Base-by-base conservation (phyloP, 2,797 vertebrate genomes). In the Hoplostethus mediterraneus region DNA sequence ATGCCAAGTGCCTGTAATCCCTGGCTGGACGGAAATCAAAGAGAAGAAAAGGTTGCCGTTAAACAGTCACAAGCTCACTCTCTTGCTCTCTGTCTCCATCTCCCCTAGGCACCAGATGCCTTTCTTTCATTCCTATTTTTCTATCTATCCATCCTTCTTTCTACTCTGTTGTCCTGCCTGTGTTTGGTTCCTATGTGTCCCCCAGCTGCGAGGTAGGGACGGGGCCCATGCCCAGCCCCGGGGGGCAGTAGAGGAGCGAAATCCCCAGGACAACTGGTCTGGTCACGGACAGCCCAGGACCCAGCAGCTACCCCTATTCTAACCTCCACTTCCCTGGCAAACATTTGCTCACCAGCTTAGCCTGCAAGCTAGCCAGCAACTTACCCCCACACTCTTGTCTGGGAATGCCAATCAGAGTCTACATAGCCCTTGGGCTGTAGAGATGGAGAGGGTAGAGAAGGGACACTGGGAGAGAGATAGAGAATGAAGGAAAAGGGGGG, bases 211-310 rank as follows among this genome's bases (percentile, higher is more conserved):
- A 87, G 77, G 91, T 66, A 73, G 73, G 95, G 96, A 96, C 93
- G 80, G 84, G 90, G 84, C 79, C 89, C 80, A 62, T 84, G 79
- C 74, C 77, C 82, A 54, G 78, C 77, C 85, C 85, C 9, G 75
- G 61, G 79, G 83, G 83, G 86, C 67, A 78, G 83, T 3, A 83
- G 83, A 93, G 80, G 79, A 92, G 92, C 95, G 95, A 97, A 99
- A 99, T 99, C 98, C 98, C 94, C 93, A 94, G 92, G 94, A 97
- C 91, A 91, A 92, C 93, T 94, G 95, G 96, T 99, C 97, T 99
- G 96, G 97, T 99, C 98, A 99, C 98, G 97, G 96, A 99, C 95
- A 88, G 85, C 87, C 77, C 84, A 66, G 77, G 91, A 88, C 93
- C 90, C 87, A 91, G 92, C 92, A 90, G 92, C 92, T 91, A 89